phyloP scores from a whole-genome alignment of 2,888 invertebrate genomes.

The Coleophora deauratella region DNA sequence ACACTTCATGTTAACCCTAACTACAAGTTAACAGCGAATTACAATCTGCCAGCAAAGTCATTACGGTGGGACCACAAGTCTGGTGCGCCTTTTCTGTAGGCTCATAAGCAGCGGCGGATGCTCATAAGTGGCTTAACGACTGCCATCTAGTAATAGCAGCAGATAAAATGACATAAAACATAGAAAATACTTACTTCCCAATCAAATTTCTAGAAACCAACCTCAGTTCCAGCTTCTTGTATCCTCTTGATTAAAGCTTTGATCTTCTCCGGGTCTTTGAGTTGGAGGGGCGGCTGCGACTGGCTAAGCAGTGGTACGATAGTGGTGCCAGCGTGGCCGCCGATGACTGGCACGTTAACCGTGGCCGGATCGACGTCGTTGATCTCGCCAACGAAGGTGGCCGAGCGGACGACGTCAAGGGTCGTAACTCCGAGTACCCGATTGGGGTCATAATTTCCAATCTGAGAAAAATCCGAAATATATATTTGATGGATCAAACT shows the following conservation, averaged over 20 bases:
- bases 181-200: too few species aligned
- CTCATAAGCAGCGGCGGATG: too few species aligned
- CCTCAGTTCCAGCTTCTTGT: slow-evolving; percentile 96
- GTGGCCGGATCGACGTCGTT: slow-evolving; percentile 85
- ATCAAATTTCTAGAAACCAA: slow-evolving; percentile 17
- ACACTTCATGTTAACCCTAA: too few species aligned
- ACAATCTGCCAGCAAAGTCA: too few species aligned
- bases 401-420: slow-evolving; percentile 93
- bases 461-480: slow-evolving; percentile 35
- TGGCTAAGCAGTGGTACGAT: slow-evolving; percentile 95
- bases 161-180: too few species aligned
- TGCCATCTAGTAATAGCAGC: too few species aligned
- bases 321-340: slow-evolving; percentile 93
- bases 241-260: slow-evolving; percentile 88
- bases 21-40: too few species aligned
- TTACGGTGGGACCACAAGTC: too few species aligned
- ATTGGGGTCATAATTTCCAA: slow-evolving; percentile 87
- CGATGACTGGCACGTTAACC: slow-evolving; percentile 91
- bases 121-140: too few species aligned
- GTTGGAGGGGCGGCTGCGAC: slow-evolving; percentile 59
- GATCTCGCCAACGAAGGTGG: slow-evolving; percentile 90
- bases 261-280: slow-evolving; percentile 76
- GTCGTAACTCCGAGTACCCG: slow-evolving; percentile 94
- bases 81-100: too few species aligned
- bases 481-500: too few species aligned